Percentiles rank a stretch among this genome's conserved stretches.
phyloP scores from a whole-genome alignment of 2,113 vertebrate genomes.

The Anolis sagrei region DNA sequence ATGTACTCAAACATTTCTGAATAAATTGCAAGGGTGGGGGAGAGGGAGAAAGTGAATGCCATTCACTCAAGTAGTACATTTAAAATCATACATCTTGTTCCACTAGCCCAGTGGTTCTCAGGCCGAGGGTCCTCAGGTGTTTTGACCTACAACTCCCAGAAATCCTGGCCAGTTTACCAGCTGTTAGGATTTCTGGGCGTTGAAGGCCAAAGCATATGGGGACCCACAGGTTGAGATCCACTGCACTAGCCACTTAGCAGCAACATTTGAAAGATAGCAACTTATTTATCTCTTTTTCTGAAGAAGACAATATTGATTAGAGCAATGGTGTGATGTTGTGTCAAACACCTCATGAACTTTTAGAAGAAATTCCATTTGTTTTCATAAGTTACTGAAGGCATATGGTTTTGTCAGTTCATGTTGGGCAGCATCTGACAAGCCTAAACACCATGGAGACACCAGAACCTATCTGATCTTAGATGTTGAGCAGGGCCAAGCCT shows the following conservation, averaged over 20 bases:
- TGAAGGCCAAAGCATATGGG: too few relatives aligned
- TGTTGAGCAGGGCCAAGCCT: too few relatives aligned
- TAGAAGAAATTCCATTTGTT: not conserved
- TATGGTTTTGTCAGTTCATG: not conserved
- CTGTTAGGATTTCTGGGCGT: too few relatives aligned
- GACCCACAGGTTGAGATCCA: too few relatives aligned
- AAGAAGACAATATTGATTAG: not conserved
- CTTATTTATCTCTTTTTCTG: not conserved
- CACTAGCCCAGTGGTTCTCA: too few relatives aligned
- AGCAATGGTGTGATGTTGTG: not conserved
- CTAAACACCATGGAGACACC: too few relatives aligned
- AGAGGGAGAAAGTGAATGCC: not conserved
- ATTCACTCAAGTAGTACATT: not conserved
- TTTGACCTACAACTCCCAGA: too few relatives aligned
- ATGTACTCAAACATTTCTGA: not conserved
- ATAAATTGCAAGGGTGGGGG: not conserved
- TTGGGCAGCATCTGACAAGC: not conserved
- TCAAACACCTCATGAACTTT: not conserved
- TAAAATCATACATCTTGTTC: not conserved
- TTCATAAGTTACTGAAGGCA: conserved; percentile 6
- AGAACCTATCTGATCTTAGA: too few relatives aligned
- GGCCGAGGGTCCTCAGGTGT: too few relatives aligned
- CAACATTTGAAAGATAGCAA: fast-evolving
- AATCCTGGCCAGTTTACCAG: too few relatives aligned
- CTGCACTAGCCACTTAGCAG: not conserved